These are phyloP conservation scores for Sisyra terminalis DNA, from an alignment of 2,888 invertebrate species.

Conservation along the genomic window DNA sequence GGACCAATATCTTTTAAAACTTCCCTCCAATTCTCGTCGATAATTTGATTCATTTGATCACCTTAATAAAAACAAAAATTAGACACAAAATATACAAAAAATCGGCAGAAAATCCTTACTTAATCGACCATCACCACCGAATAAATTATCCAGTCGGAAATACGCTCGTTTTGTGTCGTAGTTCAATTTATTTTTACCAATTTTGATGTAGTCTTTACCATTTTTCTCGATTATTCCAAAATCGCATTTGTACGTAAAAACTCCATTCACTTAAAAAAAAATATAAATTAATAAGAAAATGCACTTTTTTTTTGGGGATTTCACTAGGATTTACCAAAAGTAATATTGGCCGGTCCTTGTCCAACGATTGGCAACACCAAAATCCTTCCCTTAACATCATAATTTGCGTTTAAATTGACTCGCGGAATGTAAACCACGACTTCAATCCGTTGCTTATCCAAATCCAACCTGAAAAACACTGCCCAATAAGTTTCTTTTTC, in stretches of 20 bases:
- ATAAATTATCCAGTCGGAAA: constrained; percentile 15
- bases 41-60: constrained; percentile 24
- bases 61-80: constrained; percentile 18
- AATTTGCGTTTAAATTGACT: constrained; percentile 16
- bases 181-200: constrained; percentile 8
- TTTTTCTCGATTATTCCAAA: constrained; percentile 10
- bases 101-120: constrained; percentile 13
- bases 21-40: constrained; percentile 27
- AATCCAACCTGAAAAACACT: constrained; percentile 12
- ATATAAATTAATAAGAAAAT: neutral
- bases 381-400: constrained; percentile 20
- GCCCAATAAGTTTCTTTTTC: neutral
- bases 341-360: constrained; percentile 19
- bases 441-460: constrained; percentile 11
- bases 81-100: neutral
- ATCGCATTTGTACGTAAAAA: constrained; percentile 8
- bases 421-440: constrained; percentile 12
- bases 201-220: constrained; percentile 10
- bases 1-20: constrained; percentile 23
- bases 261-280: constrained; percentile 9
- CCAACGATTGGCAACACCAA: constrained; percentile 19
- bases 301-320: too few relatives aligned
- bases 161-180: constrained; percentile 10
- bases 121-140: constrained; percentile 19
- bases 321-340: constrained; percentile 17